Base-by-base conservation (phyloP, 2,113 vertebrate genomes). In the Aspidoscelis tigris region DNA sequence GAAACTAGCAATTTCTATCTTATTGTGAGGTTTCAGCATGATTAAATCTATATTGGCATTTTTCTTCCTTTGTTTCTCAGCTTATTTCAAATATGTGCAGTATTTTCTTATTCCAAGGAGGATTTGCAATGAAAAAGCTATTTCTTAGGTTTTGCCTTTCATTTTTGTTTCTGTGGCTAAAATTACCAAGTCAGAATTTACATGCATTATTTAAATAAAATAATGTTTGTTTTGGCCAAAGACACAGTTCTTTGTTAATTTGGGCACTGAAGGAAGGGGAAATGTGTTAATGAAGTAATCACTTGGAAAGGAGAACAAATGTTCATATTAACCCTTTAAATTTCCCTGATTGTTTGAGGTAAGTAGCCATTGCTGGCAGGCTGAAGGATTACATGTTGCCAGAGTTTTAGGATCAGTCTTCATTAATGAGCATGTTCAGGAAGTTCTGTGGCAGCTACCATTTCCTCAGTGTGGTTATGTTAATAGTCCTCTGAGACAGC, bases 371-470 rank as follows among this genome's bases (percentile, higher is more conserved):
- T 76, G 50, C 84, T 81, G 44, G 22, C 39, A 82, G 75, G 12
- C 26, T 83, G 18, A 66, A 76, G 53, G 64, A 24, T 82, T 88
- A 58, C 88, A 88, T 90, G 91, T 90, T 89, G 58, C 11, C 4
- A 86, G 87, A 55, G 75, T 75, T 88, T 0, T 21, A 1, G 39
- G n/a, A 76, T 84, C 61, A 6, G 16, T 75, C n/a, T 72, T 80
- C 84, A 50, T 86, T 80, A 21, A 1, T 58, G 89, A 82, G 87
- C 81, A 20, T 43, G 33, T 87, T 80, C 72, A 85, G 88, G 76
- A 55, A 0, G 10, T 18, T 84, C 86, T 85, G 55, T 53, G 16
- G 1, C 64, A 89, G 81, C 88, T 82, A 16, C 43, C n/a, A 85
- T 78, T 88, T 84, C 89, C 84, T 64, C 75, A n/a, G 55, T 39